Evolutionary conservation across 1,140 invertebrate genomes (phyloP), one percentile per base, ranked within the genome.

Genomic region (Hylaeus volcanicus): DNA sequence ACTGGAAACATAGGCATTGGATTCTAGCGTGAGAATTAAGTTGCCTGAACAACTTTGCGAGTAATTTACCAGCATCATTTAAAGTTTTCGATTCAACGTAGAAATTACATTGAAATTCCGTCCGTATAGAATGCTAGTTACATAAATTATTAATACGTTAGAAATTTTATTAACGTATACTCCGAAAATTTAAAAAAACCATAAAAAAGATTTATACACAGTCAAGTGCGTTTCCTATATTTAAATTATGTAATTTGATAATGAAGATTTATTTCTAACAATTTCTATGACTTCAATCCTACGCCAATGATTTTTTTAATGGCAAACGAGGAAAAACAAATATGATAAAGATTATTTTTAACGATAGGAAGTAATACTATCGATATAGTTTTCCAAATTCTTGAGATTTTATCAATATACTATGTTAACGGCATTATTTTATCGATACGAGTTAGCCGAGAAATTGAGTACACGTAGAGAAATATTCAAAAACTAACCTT

Each of bases 1-100:
- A 80, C 63, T 41, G 53, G 12, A 37, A 56, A 45, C 55, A 61
- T 6, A 61, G 12, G 53, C n/a, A 66, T 11, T 37, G 61, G 1
- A 64, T 48, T 74, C 2, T 68, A 61, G 45, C 39, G 64, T 74
- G 53, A 80, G 43, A 80, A 75, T 80, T 75, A 68, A 55, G 37
- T 63, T 75, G 5, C 37, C 51, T 11, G 43, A 74, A 65, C 41
- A 56, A 60, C 12, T 26, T 73, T 79, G 37, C 51, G 14, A 76
- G 9, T 73, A 39, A 55, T 55, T 39, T 55, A 4, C n/a, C 9
- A 9, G 14, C 1, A 37, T 9, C 3, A 39, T 61, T 48, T 14
- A 51, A 60, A 58, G 6, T 60, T 48, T 4, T 2, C 3, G 9
- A 0, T 8, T 2, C 1, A 64, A 64, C 14, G 11, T 15, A 41